Base-by-base conservation (phyloP, 2,113 vertebrate genomes). In the Python bivittatus region DNA sequence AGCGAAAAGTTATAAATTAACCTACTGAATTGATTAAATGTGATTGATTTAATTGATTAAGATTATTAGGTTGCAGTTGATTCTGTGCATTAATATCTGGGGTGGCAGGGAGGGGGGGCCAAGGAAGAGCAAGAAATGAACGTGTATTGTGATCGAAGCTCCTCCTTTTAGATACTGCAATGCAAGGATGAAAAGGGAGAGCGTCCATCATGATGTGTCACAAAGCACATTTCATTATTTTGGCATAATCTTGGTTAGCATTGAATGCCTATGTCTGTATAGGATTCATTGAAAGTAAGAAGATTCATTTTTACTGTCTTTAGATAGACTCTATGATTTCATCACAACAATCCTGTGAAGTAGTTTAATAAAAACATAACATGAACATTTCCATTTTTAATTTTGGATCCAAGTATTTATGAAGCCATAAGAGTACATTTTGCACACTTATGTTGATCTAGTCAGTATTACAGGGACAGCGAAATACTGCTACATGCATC, bases 21-120 rank as follows among this genome's bases (percentile, higher is more conserved):
- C 48, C 38, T 85, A 61, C 9, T 60, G 0, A 38, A 53, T 53
- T 33, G 42, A 20, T 91, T 58, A 84, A 29, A 42, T 58, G 53
- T 83, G n/a, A 48, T 84, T 96, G n/a, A n/a, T n/a, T n/a, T n/a
- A n/a, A n/a, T n/a, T n/a, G n/a, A n/a, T n/a, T 86, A 93, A 64
- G 93, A 92, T 91, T 91, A 92, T 64, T 94, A 84, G 23, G 90
- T 93, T 79, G 72, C 17, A 42, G 20, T 79, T 79, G 33, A 17
- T 79, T 79, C 33, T 20, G 15, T 79, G 33, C n/a, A n/a, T 48
- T 6, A 48, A 6, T 48, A 48, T 42, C 33, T 9, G 17, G 38
- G n/a, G 68, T 72, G n/a, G 6, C 20, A 17, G 33, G 33, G 38
- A 22, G 17, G 38, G 72, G 33, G 6, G 48, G 33, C 15, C 33